Base-by-base conservation (phyloP, 1,140 invertebrate species). In the Schmidtea mediterranea region DNA sequence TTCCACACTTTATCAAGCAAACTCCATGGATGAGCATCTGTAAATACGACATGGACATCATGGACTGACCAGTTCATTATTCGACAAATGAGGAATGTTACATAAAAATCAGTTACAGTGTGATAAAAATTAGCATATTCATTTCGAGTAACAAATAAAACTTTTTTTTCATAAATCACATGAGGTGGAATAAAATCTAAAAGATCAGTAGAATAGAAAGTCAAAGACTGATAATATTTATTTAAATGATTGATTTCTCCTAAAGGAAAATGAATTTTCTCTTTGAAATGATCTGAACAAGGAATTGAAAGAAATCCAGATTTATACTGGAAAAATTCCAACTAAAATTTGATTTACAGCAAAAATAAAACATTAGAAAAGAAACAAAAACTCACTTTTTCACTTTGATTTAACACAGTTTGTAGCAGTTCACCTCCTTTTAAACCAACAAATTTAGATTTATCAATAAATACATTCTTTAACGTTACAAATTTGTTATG, bases 71-170 rank as follows among this genome's bases (percentile, higher is more conserved):
- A 47, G 37, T 55, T 50, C 36, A 62, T 60, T n/a, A 59, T 47
- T 12, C 55, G 47, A 48, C 57, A 53, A 39, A 62, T 51, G 9
- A 64, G 52, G 47, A 61, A 64, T 2, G 59, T 57, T 50, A 61
- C 62, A 48, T 57, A 63, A 50, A 56, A 60, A 51, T 64, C 61
- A 10, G 61, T 61, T 56, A 64, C 60, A 0, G 59, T 58, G 52
- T 64, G 62, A 51, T 62, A 64, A 18, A 62, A 39, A 52, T 64
- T 64, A 2, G 54, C 61, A 52, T 62, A 64, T 43, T 64, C 62
- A 51, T 60, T 61, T 19, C 62, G 45, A 6, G 45, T 36, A 15
- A 46, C n/a, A 5, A 46, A 22, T 22, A 46, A 22, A 15, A 46
- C 26, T 16, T n/a, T 41, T 41, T 41, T 18, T 3, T 41, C 21